phyloP scores from a whole-genome alignment of 2,113 vertebrate species.

The Corythornis madagascariensis region DNA sequence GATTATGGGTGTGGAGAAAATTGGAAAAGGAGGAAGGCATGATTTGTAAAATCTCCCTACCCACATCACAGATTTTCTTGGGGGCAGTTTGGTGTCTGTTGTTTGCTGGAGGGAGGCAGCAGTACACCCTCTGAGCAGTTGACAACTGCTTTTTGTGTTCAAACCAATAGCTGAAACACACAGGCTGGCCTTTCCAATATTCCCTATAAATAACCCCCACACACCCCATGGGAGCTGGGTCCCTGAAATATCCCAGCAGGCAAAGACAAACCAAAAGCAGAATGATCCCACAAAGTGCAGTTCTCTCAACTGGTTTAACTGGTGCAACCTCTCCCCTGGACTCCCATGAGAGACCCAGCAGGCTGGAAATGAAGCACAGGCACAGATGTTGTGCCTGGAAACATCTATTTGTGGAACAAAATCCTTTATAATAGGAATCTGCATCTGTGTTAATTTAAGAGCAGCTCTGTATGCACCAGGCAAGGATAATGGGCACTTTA shows the following conservation, averaged over 20 bases:
- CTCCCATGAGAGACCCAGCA: neutral
- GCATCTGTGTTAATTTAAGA: constrained; percentile 25
- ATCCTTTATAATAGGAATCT: constrained; percentile 37
- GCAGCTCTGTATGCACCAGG: neutral
- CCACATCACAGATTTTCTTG: neutral
- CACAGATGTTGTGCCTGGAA: constrained; percentile 39
- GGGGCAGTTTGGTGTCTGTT: neutral
- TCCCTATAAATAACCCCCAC: neutral
- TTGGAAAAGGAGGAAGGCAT: neutral
- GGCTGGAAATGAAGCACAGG: neutral
- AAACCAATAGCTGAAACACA: neutral
- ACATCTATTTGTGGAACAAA: constrained; percentile 31
- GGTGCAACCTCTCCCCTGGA: neutral
- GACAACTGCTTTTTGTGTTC: neutral
- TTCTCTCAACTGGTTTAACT: neutral
- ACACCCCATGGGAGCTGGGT: accelerated
- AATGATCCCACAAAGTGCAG: neutral
- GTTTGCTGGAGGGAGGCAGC: neutral
- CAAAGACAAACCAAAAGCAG: neutral
- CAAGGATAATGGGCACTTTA: neutral
- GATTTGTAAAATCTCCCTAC: neutral
- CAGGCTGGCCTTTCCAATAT: neutral
- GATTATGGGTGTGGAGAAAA: neutral
- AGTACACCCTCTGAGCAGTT: neutral
- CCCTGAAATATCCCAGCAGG: neutral